phyloP scores from a whole-genome alignment of 2,888 invertebrate genomes.

The Camponotus fellah region DNA sequence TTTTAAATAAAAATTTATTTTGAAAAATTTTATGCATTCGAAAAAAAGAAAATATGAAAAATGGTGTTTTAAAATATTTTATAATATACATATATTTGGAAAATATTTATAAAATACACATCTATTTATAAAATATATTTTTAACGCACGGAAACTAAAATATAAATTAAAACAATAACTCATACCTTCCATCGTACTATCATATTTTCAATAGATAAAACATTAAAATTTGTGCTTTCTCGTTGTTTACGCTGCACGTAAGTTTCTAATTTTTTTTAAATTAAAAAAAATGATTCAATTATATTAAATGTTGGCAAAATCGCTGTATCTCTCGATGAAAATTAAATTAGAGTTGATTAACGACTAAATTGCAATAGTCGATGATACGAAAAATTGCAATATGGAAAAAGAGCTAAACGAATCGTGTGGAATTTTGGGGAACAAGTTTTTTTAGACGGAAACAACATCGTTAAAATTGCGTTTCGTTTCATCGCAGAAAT shows the following conservation, averaged over 20 bases:
- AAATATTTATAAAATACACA: too few species aligned
- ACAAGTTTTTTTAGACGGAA: background rate
- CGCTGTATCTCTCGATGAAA: background rate
- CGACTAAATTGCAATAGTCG: background rate
- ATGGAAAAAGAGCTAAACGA: background rate
- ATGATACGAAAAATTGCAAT: background rate
- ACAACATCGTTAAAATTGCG: slow-evolving; percentile 14
- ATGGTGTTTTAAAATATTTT: background rate
- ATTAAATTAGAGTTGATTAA: background rate
- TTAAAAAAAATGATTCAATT: background rate
- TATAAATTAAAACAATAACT: background rate
- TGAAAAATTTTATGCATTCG: background rate
- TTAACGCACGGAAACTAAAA: background rate
- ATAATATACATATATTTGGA: background rate
- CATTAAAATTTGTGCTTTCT: background rate
- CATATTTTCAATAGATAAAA: background rate
- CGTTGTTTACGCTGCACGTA: background rate
- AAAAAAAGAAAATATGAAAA: background rate
- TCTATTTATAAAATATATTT: too few species aligned
- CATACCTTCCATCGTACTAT: background rate
- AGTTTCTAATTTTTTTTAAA: background rate
- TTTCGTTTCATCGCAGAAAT: slow-evolving; percentile 14
- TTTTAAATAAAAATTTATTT: background rate
- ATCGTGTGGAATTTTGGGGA: background rate
- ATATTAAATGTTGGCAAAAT: background rate